Evolutionary conservation across 2,888 invertebrate species (phyloP), one percentile per base, ranked within the genome.

Genomic region (Rhabditophanes sp.): DNA sequence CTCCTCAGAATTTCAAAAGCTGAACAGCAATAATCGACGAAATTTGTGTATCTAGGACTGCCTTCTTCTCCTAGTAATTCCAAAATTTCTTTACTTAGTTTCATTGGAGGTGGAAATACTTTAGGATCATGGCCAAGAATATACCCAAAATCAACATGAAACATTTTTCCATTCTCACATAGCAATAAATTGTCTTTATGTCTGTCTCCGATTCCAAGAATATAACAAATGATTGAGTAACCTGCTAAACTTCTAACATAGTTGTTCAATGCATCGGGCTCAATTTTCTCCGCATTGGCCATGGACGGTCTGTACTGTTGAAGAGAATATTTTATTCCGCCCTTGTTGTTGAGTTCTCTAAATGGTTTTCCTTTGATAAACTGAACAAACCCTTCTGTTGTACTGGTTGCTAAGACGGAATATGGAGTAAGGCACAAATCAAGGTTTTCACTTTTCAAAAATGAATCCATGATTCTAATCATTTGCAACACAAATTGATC

Each of bases 91-190:
- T n/a, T n/a, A n/a, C n/a, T n/a, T n/a, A 99, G 74, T 69, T 90
- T 93, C 88, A 99, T 96, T 4, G 93, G 90, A 8, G 96, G 90
- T 1, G 93, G 93, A 66, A 93, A 74, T 1, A 90, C 90, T 69
- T 99, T 99, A 3, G 96, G 96, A 72, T 99, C 96, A 26, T 90
- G 34, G 20, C 64, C 96, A 39, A 96, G 73, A 66, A 88, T 83
- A 69, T 85, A 96, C 2, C 93, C 93, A 69, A 96, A 99, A 72
- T 90, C 90, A 48, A 90, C 87, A 69, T 90, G 90, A 70, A 90
- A 88, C 30, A 90, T 69, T 53, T 82, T 50, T 21, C 93, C 93
- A 33, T 77, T 75, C 23, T 76, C 77, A 4, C 90, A 87, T 3
- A 99, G 73, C 25, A 99, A 74, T 25, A 99, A 70, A 71, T 99